Conservation (phyloP, 2,797 vertebrate species). For the Notoglanidium macrostoma region DNA sequence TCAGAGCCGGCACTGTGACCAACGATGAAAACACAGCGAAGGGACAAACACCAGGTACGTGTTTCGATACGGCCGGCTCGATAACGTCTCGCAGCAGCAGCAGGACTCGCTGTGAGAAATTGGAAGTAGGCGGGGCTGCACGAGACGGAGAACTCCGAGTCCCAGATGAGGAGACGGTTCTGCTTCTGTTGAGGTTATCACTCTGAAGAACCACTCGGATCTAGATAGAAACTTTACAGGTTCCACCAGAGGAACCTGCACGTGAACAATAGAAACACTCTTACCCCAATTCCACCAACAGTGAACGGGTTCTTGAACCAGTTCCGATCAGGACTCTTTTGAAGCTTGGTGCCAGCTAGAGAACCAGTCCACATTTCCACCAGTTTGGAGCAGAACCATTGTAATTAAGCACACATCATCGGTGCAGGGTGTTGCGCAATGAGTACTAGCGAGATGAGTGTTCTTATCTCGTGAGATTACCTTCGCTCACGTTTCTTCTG, state of each 20-base stretch:
- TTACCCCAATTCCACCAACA: background rate
- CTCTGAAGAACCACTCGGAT: background rate
- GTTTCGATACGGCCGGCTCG: constrained; percentile 49
- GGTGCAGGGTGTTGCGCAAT: too few species aligned
- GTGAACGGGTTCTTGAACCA: too few species aligned
- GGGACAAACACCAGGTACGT: constrained; percentile 58
- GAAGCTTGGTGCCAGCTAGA: too few species aligned
- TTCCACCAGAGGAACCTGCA: background rate
- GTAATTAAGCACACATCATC: too few species aligned
- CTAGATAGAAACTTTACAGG: background rate
- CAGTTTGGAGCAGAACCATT: too few species aligned
- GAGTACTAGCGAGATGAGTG: too few species aligned
- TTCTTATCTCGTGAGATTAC: too few species aligned
- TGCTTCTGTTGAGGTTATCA: background rate
- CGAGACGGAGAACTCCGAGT: background rate
- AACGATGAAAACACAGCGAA: constrained; percentile 34
- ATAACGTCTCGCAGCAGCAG: constrained; percentile 36
- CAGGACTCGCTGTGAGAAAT: background rate
- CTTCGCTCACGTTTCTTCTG: too few species aligned
- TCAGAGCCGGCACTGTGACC: background rate
- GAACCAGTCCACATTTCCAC: too few species aligned
- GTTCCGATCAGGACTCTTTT: too few species aligned
- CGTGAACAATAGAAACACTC: background rate
- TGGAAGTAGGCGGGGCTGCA: background rate
- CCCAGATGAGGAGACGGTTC: background rate